Conservation (phyloP, 2,888 invertebrate species). For the Acrobasis consociella region DNA sequence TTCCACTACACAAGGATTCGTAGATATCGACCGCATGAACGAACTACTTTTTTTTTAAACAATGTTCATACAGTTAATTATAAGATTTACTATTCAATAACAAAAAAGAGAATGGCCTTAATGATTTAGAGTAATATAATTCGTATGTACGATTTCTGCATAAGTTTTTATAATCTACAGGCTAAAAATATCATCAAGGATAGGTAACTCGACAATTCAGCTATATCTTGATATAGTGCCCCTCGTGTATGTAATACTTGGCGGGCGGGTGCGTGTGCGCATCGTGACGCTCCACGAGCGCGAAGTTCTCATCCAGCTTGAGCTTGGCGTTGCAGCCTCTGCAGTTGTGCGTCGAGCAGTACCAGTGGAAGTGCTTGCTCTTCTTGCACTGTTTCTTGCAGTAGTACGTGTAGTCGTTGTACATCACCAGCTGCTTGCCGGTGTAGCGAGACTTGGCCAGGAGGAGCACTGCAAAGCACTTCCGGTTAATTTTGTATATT, state of each 20-base stretch:
- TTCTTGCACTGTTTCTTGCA: slow-evolving; percentile 66
- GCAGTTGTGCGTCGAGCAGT: slow-evolving; percentile 71
- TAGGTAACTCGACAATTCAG: not conserved
- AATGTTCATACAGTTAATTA: no score
- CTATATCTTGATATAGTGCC: slow-evolving; percentile 58
- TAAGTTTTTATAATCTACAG: no score
- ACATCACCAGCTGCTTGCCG: slow-evolving; percentile 64
- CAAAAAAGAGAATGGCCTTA: no score
- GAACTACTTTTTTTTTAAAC: no score
- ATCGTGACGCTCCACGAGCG: slow-evolving; percentile 51
- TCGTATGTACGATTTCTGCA: no score
- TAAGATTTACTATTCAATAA: no score
- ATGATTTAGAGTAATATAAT: no score
- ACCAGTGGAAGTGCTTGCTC: slow-evolving; percentile 63
- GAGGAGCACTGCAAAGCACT: slow-evolving; percentile 53
- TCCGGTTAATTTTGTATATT: not conserved
- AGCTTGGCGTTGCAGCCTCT: slow-evolving; percentile 68
- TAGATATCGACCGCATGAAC: no score
- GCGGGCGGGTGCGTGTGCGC: slow-evolving; percentile 64
- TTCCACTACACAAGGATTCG: no score
- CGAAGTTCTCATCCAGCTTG: slow-evolving; percentile 58
- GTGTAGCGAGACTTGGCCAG: slow-evolving; percentile 66
- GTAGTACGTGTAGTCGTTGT: slow-evolving; percentile 68
- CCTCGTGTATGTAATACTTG: slow-evolving; percentile 60
- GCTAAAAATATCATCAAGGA: no score